Percentiles rank a stretch among this genome's conserved stretches.
Evolutionary conservation across 92 coral and sea anemone species (phyloP).

Genomic region (Siderastrea radians): DNA sequence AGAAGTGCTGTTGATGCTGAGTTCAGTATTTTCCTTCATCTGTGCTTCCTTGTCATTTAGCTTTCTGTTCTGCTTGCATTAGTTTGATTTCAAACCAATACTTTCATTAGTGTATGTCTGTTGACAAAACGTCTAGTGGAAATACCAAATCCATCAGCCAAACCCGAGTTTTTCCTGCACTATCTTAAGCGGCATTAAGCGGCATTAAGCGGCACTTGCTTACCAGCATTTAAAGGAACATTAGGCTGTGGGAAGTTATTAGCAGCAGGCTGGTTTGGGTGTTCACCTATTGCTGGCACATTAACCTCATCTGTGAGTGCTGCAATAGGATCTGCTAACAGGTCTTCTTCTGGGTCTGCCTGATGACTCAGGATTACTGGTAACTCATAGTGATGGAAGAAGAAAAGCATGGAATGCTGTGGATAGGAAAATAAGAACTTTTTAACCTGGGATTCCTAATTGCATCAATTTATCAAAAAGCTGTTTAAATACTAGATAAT

Average conservation of each 20-base stretch:
- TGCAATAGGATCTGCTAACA: conserved; percentile 91
- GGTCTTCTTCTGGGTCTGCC: conserved; percentile 90
- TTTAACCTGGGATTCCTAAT: too few relatives aligned
- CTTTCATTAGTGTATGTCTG: too few relatives aligned
- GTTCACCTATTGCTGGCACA: conserved; percentile 61
- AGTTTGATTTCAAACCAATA: too few relatives aligned
- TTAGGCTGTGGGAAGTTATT: conserved; percentile 10
- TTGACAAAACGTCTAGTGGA: too few relatives aligned
- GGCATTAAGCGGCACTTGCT: not conserved
- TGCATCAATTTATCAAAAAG: too few relatives aligned
- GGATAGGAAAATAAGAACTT: not conserved
- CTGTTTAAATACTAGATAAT: not conserved
- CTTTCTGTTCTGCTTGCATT: too few relatives aligned
- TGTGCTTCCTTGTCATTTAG: too few relatives aligned
- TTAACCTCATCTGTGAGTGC: conserved; percentile 87
- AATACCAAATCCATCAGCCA: not conserved
- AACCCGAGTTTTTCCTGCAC: too few relatives aligned
- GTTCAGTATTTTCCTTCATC: too few relatives aligned
- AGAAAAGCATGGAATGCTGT: conserved; percentile 98
- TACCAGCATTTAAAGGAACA: conserved; percentile 12
- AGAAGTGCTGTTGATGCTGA: too few relatives aligned
- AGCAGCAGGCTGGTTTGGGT: conserved; percentile 5
- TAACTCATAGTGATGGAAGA: conserved; percentile 97
- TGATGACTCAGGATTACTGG: conserved; percentile 92
- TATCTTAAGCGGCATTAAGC: too few relatives aligned